These are phyloP conservation scores for Thereuonema tuberculata DNA, from an alignment of 1,140 invertebrate genomes.

Conservation along the genomic window DNA sequence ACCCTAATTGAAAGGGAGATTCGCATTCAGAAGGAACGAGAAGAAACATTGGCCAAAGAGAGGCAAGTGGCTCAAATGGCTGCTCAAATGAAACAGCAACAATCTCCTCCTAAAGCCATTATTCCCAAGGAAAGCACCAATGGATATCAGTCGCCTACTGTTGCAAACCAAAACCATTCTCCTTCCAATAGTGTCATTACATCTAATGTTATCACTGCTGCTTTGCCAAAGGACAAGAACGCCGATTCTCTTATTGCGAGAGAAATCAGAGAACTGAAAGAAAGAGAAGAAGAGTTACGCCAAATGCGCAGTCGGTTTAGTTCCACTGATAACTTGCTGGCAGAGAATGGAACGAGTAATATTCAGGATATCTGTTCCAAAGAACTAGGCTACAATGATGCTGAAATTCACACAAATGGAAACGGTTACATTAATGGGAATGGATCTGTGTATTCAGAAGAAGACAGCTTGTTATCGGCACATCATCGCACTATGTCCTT, in stretches of 20 bases:
- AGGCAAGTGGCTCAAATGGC: conserved; percentile 15
- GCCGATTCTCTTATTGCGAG: too few relatives aligned
- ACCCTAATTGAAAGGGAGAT: conserved; percentile 33
- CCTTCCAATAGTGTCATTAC: too few relatives aligned
- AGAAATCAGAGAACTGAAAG: too few relatives aligned
- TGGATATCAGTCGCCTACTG: too few relatives aligned
- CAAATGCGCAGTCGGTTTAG: too few relatives aligned
- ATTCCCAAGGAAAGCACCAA: background rate
- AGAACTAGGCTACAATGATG: background rate
- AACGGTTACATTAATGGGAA: background rate
- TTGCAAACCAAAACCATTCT: too few relatives aligned
- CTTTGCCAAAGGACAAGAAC: too few relatives aligned
- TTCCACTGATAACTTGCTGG: background rate
- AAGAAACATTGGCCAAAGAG: conserved; percentile 25
- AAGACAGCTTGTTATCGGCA: too few relatives aligned
- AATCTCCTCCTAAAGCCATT: background rate
- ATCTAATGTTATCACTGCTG: too few relatives aligned
- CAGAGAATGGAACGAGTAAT: background rate
- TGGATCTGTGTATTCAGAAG: too few relatives aligned
- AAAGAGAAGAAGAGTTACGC: background rate
- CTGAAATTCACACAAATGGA: background rate
- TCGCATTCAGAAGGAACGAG: conserved; percentile 30
- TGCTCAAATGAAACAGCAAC: background rate
- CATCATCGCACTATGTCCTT: background rate
- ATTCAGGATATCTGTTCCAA: background rate